Percentiles rank a stretch among this genome's conserved stretches.
These are phyloP conservation scores for Physella acuta DNA, from an alignment of 1,140 invertebrate species.

Conservation along the genomic window DNA sequence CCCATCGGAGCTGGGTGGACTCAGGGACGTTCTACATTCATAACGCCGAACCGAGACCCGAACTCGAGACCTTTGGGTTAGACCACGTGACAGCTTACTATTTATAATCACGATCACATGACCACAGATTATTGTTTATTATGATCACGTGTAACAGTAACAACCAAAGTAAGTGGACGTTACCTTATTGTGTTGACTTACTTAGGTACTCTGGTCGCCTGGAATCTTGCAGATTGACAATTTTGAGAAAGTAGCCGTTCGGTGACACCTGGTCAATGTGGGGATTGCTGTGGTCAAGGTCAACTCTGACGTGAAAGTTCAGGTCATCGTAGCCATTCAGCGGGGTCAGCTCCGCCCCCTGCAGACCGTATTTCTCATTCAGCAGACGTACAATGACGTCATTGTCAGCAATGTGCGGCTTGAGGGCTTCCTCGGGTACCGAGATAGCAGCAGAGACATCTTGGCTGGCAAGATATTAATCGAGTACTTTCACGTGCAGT, in stretches of 20 bases:
- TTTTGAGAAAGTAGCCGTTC: constrained; percentile 78
- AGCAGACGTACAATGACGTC: neutral
- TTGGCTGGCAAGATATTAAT: neutral
- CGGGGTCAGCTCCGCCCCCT: constrained; percentile 67
- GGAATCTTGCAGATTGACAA: constrained; percentile 79
- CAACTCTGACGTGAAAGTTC: constrained; percentile 68
- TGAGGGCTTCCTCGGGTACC: neutral
- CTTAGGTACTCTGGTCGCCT: constrained; percentile 67
- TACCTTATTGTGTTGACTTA: no score
- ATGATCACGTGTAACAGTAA: no score
- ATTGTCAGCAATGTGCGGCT: neutral
- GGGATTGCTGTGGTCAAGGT: constrained; percentile 35
- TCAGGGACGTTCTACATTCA: no score
- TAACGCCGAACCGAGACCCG: no score
- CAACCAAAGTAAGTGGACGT: no score
- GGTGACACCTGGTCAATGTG: constrained; percentile 38
- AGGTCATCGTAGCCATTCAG: constrained; percentile 81
- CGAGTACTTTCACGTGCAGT: neutral
- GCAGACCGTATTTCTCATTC: constrained; percentile 69
- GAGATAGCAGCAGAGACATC: neutral
- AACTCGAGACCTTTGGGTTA: no score
- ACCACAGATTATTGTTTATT: no score
- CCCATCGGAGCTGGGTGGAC: no score
- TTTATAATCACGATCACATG: no score
- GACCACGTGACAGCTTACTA: no score